phyloP scores from a whole-genome alignment of 1,140 invertebrate genomes.

The Drosophila truncata region DNA sequence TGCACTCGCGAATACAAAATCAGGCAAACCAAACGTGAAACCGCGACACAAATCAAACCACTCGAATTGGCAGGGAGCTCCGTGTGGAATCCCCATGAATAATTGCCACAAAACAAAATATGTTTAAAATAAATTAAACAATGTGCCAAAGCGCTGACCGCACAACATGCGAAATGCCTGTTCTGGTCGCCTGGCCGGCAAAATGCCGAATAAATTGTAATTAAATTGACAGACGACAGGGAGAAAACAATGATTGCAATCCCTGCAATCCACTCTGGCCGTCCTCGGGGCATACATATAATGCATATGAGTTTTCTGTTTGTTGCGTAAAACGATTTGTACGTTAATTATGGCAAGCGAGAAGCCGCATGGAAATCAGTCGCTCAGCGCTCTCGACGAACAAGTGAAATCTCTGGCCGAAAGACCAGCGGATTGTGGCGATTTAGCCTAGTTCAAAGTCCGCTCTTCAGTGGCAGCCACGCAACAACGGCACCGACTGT shows the following conservation, averaged over 20 bases:
- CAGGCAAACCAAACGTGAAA: constrained; percentile 43
- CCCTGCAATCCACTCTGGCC: constrained; percentile 10
- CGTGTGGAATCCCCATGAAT: constrained; percentile 30
- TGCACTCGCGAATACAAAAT: constrained; percentile 28
- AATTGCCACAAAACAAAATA: constrained; percentile 69
- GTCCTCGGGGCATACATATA: constrained; percentile 2
- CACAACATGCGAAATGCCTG: constrained; percentile 56
- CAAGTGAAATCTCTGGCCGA: constrained; percentile 58
- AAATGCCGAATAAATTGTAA: constrained; percentile 75
- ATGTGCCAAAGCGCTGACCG: constrained; percentile 69
- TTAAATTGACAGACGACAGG: constrained; percentile 70
- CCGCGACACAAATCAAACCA: constrained; percentile 62
- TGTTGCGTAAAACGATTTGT: constrained; percentile 60
- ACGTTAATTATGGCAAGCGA: constrained; percentile 68
- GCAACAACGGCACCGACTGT: constrained; percentile 30
- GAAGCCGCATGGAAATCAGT: constrained; percentile 27
- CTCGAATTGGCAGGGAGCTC: constrained; percentile 13
- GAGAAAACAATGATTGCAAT: constrained; percentile 21
- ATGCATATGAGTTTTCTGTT: constrained; percentile 37
- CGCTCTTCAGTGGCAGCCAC: constrained; percentile 17
- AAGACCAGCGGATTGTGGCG: constrained; percentile 54
- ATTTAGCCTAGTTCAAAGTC: constrained; percentile 47
- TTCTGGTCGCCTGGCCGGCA: constrained; percentile 24
- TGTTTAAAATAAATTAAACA: constrained; percentile 75
- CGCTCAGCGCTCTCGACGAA: constrained; percentile 25